A percentile compares a stretch with the other conserved stretches of the same genome.
Conservation (phyloP, 1,140 invertebrate genomes). For the Apis dorsata region DNA sequence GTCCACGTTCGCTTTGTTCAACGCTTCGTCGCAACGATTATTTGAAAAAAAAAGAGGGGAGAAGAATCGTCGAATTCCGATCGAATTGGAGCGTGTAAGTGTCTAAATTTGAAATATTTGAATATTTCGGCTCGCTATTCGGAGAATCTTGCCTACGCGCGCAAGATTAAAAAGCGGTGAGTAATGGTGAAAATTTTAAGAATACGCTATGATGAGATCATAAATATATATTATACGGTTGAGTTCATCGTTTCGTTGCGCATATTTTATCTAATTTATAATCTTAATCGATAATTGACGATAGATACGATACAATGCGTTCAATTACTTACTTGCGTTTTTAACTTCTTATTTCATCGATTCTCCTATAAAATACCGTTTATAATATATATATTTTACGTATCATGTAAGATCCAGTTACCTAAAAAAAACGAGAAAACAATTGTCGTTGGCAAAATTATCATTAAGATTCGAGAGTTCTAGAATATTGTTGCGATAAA, state of each 20-base stretch:
- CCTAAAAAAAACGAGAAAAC: too few species aligned
- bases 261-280: neutral
- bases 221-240: neutral
- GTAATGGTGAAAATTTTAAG: neutral
- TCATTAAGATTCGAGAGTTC: too few species aligned
- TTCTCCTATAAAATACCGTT: too few species aligned
- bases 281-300: neutral
- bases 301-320: too few species aligned
- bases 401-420: too few species aligned
- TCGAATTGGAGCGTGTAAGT: too few species aligned
- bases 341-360: too few species aligned
- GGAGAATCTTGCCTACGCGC: neutral
- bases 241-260: neutral
- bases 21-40: constrained; percentile 17
- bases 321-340: too few species aligned
- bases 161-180: neutral
- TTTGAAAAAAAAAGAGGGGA: neutral
- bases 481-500: too few species aligned
- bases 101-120: too few species aligned
- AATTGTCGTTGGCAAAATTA: too few species aligned
- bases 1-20: constrained; percentile 11
- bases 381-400: too few species aligned
- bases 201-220: neutral
- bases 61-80: neutral
- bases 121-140: neutral